Evolutionary conservation across 2,797 vertebrate genomes (phyloP), one percentile per base, ranked within the genome.

Genomic region (Ptychobarbus kaznakovi): DNA sequence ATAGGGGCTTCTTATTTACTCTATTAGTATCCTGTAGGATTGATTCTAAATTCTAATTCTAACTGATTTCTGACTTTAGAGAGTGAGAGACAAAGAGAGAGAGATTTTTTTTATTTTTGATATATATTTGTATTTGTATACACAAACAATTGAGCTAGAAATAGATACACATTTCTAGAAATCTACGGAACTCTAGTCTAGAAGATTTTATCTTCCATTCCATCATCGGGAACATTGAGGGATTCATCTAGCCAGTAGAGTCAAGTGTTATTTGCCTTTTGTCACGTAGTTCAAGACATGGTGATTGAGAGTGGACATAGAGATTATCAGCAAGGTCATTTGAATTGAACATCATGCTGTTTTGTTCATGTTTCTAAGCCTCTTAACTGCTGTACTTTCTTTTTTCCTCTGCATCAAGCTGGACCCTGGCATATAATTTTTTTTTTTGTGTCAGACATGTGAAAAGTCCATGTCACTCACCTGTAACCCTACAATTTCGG

Each of bases 371-470:
- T 51, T 35, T 63, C 78, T 78, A 87, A 75, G 49, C 63, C 61
- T 84, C 56, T 89, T 68, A 88, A 77, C 72, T 4, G 53, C 42
- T 81, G 76, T 73, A 58, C 81, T 10, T n/a, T 38, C 11, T 40
- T 42, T 70, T 87, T 79, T 12, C 12, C 86, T 56, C 18, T 63
- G 38, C 72, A 79, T 89, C 88, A 91, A 89, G 90, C 40, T 63
- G 87, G 89, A 90, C 86, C 76, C 0, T 89, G 91, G 90, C 89
- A 82, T 91, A 82, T 91, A 84, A 89, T 92, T 80, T 91, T 86
- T 88, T 82, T 87, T 89, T 79, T 89, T 88, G 89, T 91, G 90
- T 92, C 91, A 32, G 38, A 46, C n/a, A 40, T 53, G 32, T 76
- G 82, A 77, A 28, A 15, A 32, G 46, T 15, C 0, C 35, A 42